Evolutionary conservation across 2,888 invertebrate genomes (phyloP).

Genomic region (Pterostichus niger): DNA sequence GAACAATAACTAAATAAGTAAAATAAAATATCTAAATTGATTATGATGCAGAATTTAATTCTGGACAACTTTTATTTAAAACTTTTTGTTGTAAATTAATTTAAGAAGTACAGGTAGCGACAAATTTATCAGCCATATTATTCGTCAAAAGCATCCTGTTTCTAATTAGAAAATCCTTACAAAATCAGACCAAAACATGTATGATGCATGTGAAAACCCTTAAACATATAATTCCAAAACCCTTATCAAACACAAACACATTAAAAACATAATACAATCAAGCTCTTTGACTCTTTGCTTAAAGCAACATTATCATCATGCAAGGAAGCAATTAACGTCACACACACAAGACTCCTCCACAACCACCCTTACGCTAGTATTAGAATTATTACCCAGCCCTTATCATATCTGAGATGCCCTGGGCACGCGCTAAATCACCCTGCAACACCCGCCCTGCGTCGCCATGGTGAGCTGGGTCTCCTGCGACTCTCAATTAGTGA

Average conservation of each 20-base stretch:
- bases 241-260: not conserved
- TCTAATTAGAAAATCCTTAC: too few relatives aligned
- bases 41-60: too few relatives aligned
- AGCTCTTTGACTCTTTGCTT: not conserved
- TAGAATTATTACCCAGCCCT: constrained; percentile 62
- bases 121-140: too few relatives aligned
- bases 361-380: not conserved
- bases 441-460: constrained; percentile 10
- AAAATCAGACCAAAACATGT: too few relatives aligned
- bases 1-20: too few relatives aligned
- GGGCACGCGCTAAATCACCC: not conserved
- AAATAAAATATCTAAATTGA: too few relatives aligned
- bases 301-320: not conserved
- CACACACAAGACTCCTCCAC: not conserved
- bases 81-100: too few relatives aligned
- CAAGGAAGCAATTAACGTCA: constrained; percentile 57
- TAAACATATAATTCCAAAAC: not conserved
- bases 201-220: too few relatives aligned
- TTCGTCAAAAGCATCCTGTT: too few relatives aligned
- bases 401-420: constrained; percentile 53
- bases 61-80: too few relatives aligned
- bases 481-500: constrained; percentile 62
- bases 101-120: too few relatives aligned
- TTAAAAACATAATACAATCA: not conserved
- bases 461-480: not conserved